Base-by-base conservation (phyloP, 2,888 invertebrate species). In the Pammene aurita region DNA sequence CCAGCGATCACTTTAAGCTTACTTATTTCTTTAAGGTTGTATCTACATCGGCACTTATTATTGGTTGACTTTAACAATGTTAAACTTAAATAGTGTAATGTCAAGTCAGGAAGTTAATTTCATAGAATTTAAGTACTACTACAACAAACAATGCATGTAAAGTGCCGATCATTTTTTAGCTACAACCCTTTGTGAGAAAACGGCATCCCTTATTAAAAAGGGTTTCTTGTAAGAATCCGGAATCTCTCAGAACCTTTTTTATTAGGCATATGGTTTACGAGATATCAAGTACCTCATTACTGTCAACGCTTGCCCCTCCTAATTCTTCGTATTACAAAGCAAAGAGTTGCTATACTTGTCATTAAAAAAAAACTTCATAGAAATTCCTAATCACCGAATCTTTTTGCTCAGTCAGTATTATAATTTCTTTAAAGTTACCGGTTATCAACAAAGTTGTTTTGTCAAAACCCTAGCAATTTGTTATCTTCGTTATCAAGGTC, bases 151-250 rank as follows among this genome's bases (percentile, higher is more conserved):
- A 54, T 54, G 54, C 50, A 50, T 41, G 50, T 18, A 16, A 61
- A 61, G 61, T 41, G 62, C 11, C 18, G 50, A 38, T 46, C 14
- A 46, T 60, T 60, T 60, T 46, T 48, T 34, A 14, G 26, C n/a
- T 34, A 42, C 58, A n/a, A n/a, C 44, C 44, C 14, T 44, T 44
- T 35, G 46, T 11, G 35, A 11, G 35, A 11, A 46, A 14, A 46
- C 7, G 60, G 46, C 26, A 60, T 14, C 34, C 46, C 60, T 60
- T 60, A 60, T 60, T 60, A 60, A 60, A 60, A 60, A 48, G 60
- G 60, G 60, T 34, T 48, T 46, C 46, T 11, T 7, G 7, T 7
- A 60, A 14, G 13, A 11, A 48, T 6, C 34, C 6, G 60, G 44
- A 11, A 2, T 48, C 14, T 46, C 46, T 35, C 44, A 14, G 34